Base-by-base conservation (phyloP, 1,140 invertebrate species). In the Cotesia vestalis region DNA sequence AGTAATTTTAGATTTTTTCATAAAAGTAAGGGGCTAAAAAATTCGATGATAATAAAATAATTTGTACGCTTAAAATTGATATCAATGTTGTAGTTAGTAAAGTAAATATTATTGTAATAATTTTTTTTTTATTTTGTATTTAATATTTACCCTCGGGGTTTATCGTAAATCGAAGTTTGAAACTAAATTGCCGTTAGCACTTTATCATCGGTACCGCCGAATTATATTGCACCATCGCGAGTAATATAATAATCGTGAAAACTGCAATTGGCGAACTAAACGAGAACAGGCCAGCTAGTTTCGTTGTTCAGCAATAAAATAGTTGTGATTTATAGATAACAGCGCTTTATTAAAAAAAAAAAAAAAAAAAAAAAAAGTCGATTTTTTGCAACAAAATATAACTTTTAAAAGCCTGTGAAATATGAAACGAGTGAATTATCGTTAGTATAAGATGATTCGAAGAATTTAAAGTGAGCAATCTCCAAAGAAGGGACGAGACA, bases 181-280 rank as follows among this genome's bases (percentile, higher is more conserved):
- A 66, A 52, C 52, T 67, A 75, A 75, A 75, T 75, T 75, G 70
- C 69, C 69, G 69, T 69, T 69, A 69, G 71, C 73, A 75, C 73
- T 75, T 51, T 69, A 75, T 75, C 74, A 75, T 75, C 71, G 61
- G 38, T 75, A 55, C 59, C 62, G 61, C 68, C 68, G 60, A 17
- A 51, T 62, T 72, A 46, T 55, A 66, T 70, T 61, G 46, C 66
- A 57, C 61, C 46, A 70, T 75, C 70, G 38, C 38, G 62, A 72
- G 71, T 72, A 72, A 75, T 72, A 75, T 75, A 75, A 75, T 75
- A 75, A 75, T 75, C 69, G 61, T 70, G 67, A 46, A 55, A 72
- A 75, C 72, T 72, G 72, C 64, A 64, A 75, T 69, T 71, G 61
- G 61, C 69, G 34, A 14, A 36, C 12, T 12, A 60, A 61, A 27